Evolutionary conservation across 2,797 vertebrate genomes (phyloP), one percentile per base, ranked within the genome.

Genomic region (Meda fulgida): DNA sequence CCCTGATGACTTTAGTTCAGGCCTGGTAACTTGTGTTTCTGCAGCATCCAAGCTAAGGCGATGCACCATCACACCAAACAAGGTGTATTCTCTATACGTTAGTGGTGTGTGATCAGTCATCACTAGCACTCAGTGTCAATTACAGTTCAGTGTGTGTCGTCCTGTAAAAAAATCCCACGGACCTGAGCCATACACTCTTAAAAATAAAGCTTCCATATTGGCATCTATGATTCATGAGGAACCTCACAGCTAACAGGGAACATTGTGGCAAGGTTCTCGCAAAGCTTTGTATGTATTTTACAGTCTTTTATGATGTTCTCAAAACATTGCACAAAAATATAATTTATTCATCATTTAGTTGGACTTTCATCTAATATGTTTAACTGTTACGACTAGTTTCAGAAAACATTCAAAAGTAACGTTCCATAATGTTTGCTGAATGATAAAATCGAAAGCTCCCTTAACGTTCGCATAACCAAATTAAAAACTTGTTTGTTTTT

Each of bases 1-100:
- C 67, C 53, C 38, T n/a, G 21, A 83, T 83, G 76, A 13, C 60
- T 83, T 65, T 16, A 31, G 31, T 77, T 75, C 69, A 71, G 60
- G 34, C 53, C 51, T 76, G 65, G 60, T 72, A 76, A 48, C 36
- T 63, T 23, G 34, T 38, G 34, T 65, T 38, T 43, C 40, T 14
- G 21, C 58, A 60, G 2, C 13, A 1, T 26, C n/a, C 55, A 13
- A 26, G 10, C 1, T 13, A 5, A 60, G 77, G n/a, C 55, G 36
- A 31, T 23, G 26, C 55, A 5, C 29, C 7, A 16, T 79, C 34
- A 58, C 36, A 7, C 1, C 19, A 55, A 7, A 26, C 7, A 3
- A 13, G 1, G 7, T 31, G 31, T 10, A n/a, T 38, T 26, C 21
- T 79, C 2, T 16, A 13, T 79, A 7, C n/a, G 43, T 63, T 26